Evolutionary conservation across 2,888 invertebrate genomes (phyloP), one percentile per base, ranked within the genome.

Genomic region (Monoplex corrugatus): DNA sequence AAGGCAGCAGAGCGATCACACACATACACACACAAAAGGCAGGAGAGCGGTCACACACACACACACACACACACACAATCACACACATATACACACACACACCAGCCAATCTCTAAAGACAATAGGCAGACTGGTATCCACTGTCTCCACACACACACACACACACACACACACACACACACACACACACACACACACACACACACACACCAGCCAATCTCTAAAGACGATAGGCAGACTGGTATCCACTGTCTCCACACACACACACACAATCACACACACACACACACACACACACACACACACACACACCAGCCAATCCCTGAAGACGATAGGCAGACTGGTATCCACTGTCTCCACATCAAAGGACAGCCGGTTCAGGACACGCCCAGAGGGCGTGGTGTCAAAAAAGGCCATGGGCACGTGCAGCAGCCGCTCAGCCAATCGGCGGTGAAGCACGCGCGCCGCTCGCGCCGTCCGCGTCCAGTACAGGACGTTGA

Each of bases 391-490:
- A 40, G 91, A 87, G 10, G 95, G 92, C 40, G 91, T 95, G 50
- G 90, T 93, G 87, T 93, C 95, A 91, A 93, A 95, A 91, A 93
- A 95, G 35, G 86, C 91, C 92, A 93, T 93, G 10, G 93, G 93
- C 5, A 90, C 91, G 68, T 84, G 89, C 89, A 91, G 85, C 44
- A 91, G 43, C 16, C 87, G 35, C 1, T 50, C 50, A 2, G 89
- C 87, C 90, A 90, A 82, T 23, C 89, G 44, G 8, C 87, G 44
- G 83, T 91, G 91, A 0, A 91, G 85, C n/a, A 84, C 87, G 43
- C 84, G 44, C 28, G 90, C 89, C 10, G 90, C 90, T 38, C 35
- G 86, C 8, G 89, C 89, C 88, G 89, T 89, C n/a, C 90, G 80
- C 2, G 87, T 88, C 90, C 90, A 90, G 84, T 89, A 90, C 23